A percentile compares a stretch with the other conserved stretches of the same genome.
These are phyloP conservation scores for Elysia crispata DNA, from an alignment of 2,888 invertebrate genomes.

Conservation along the genomic window DNA sequence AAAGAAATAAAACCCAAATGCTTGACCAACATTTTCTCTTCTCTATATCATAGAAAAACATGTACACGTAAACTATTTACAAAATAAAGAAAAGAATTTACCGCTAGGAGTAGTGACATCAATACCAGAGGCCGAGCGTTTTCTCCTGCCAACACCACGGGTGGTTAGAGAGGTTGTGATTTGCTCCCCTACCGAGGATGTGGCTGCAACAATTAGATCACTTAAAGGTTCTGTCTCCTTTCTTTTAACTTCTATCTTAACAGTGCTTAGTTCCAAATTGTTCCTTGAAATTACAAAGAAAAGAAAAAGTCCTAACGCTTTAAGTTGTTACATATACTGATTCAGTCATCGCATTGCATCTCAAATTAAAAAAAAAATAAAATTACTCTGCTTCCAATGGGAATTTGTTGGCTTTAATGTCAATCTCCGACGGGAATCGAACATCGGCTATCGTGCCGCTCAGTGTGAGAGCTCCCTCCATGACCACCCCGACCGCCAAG, in stretches of 20 bases:
- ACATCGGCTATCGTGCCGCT: conserved; percentile 61
- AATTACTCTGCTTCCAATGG: conserved; percentile 58
- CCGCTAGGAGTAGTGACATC: conserved; percentile 50
- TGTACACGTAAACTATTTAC: not conserved
- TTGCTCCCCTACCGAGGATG: not conserved
- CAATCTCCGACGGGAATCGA: conserved; percentile 61
- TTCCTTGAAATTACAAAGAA: too few relatives aligned
- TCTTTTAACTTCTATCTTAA: too few relatives aligned
- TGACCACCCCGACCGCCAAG: conserved; percentile 56
- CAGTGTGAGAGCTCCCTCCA: conserved; percentile 59
- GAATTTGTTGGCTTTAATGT: conserved; percentile 64
- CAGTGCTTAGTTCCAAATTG: too few relatives aligned
- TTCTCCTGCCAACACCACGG: conserved; percentile 31
- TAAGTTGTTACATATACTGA: too few relatives aligned
- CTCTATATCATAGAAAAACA: too few relatives aligned
- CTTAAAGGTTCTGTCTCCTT: too few relatives aligned
- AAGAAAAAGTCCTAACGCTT: too few relatives aligned
- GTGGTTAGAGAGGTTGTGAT: not conserved
- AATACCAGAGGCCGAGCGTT: conserved; percentile 37
- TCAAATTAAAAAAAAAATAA: conserved; percentile 57
- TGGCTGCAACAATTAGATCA: too few relatives aligned
- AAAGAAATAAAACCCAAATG: too few relatives aligned
- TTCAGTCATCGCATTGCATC: too few relatives aligned
- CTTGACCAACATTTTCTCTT: too few relatives aligned
- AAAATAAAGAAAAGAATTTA: conserved; percentile 2